Conservation (phyloP, 1,140 invertebrate genomes). For the Macrocentrus cingulum region DNA sequence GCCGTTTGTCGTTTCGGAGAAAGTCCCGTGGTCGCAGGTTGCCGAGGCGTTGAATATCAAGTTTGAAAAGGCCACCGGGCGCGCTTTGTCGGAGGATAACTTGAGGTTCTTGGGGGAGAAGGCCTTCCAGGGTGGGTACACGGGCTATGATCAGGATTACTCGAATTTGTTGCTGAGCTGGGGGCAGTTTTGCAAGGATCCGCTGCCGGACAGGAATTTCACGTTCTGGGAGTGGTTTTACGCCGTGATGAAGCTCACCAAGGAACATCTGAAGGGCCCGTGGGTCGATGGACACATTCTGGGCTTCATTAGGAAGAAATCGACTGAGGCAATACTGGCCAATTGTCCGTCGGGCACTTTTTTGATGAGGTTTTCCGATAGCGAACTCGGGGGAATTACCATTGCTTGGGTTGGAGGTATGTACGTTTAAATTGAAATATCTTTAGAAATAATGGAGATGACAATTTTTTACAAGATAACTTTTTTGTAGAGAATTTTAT, state of each 20-base stretch:
- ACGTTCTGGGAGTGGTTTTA: conserved; percentile 99
- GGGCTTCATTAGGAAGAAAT: conserved; percentile 88
- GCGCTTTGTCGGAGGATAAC: conserved; percentile 81
- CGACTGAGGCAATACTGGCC: conserved; percentile 84
- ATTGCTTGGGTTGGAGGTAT: conserved; percentile 88
- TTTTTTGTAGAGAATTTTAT: no score
- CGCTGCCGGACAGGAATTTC: conserved; percentile 85
- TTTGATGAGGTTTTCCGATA: conserved; percentile 91
- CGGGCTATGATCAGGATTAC: conserved; percentile 46
- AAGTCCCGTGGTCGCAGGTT: conserved; percentile 83
- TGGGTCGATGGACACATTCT: conserved; percentile 90
- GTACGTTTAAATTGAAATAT: conserved; percentile 12
- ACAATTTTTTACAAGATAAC: no score
- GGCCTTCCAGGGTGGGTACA: conserved; percentile 66
- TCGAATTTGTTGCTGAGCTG: conserved; percentile 72
- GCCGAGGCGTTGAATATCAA: conserved; percentile 89
- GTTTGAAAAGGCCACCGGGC: conserved; percentile 81
- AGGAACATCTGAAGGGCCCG: conserved; percentile 85
- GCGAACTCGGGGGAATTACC: conserved; percentile 93
- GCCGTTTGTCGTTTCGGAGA: conserved; percentile 88
- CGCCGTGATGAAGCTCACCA: conserved; percentile 92
- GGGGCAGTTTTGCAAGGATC: conserved; percentile 94
- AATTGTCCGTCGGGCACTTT: conserved; percentile 83
- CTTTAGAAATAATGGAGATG: not conserved
- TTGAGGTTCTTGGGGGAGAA: conserved; percentile 89